Conservation (phyloP, 2,888 invertebrate genomes). For the Lysandra bellargus region DNA sequence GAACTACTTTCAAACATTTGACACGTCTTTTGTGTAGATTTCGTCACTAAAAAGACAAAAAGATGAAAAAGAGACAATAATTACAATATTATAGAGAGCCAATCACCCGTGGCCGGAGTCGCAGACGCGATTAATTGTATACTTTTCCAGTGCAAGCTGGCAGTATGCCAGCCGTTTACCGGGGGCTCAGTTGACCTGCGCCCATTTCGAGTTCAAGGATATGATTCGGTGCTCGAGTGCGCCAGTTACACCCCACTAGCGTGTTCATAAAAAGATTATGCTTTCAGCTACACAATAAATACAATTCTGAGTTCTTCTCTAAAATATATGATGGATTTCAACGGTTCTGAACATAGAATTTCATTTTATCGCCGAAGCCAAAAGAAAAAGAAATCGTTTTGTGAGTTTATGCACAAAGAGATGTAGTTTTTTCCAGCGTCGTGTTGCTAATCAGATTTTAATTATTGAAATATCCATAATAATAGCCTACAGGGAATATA, state of each 20-base stretch:
- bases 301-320: background rate
- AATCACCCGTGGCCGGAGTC: background rate
- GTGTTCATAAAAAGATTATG: background rate
- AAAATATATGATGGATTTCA: too few relatives aligned
- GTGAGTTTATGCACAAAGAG: too few relatives aligned
- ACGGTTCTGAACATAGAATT: background rate
- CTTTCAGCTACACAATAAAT: background rate
- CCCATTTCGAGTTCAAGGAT: background rate
- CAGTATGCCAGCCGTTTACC: background rate
- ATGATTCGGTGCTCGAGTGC: background rate
- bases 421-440: too few relatives aligned
- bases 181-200: background rate
- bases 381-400: too few relatives aligned
- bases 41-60: background rate
- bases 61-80: background rate
- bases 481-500: too few relatives aligned
- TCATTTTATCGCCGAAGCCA: too few relatives aligned
- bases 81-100: background rate
- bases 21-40: too few relatives aligned
- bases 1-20: too few relatives aligned
- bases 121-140: background rate
- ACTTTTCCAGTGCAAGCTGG: conserved; percentile 1
- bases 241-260: background rate
- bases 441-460: too few relatives aligned
- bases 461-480: too few relatives aligned